Evolutionary conservation across 2,113 vertebrate genomes (phyloP).

Genomic region (Hippocampus guttulatus): DNA sequence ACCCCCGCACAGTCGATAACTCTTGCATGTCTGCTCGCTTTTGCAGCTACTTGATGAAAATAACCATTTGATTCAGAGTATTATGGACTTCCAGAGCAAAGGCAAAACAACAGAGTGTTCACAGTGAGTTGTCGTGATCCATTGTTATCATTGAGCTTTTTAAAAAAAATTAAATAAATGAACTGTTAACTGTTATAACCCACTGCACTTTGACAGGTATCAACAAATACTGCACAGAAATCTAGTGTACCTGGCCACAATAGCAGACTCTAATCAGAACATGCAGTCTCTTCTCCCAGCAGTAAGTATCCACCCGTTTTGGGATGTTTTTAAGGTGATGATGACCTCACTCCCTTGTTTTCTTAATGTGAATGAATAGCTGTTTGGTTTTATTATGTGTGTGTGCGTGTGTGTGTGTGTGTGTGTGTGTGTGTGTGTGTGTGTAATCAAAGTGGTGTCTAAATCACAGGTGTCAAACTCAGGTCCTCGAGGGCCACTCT

Average conservation of each 20-base stretch:
- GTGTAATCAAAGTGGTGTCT: too few relatives aligned
- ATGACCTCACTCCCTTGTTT: neutral
- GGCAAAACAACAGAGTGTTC: slow-evolving; percentile 98
- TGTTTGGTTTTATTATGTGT: neutral
- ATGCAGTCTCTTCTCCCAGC: slow-evolving; percentile 97
- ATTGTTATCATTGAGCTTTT: neutral
- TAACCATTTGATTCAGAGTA: slow-evolving; percentile 98
- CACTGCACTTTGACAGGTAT: slow-evolving; percentile 76
- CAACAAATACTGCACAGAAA: slow-evolving; percentile 98
- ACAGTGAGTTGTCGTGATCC: slow-evolving; percentile 80
- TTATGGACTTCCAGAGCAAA: slow-evolving; percentile 99
- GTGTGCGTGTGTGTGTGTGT: too few relatives aligned
- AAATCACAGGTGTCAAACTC: too few relatives aligned
- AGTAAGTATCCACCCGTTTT: slow-evolving; percentile 77
- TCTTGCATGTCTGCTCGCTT: slow-evolving; percentile 15
- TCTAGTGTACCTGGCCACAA: slow-evolving; percentile 96
- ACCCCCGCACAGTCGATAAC: neutral
- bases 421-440: too few relatives aligned
- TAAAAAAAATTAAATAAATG: neutral
- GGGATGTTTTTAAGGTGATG: slow-evolving; percentile 1
- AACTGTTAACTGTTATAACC: slow-evolving; percentile 14
- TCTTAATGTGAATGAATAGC: neutral
- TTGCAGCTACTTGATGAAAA: slow-evolving; percentile 98
- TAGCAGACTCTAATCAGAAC: slow-evolving; percentile 99
- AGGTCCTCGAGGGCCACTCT: too few relatives aligned